Evolutionary conservation across 2,113 vertebrate genomes (phyloP).

Genomic region (Alaudala cheleensis): DNA sequence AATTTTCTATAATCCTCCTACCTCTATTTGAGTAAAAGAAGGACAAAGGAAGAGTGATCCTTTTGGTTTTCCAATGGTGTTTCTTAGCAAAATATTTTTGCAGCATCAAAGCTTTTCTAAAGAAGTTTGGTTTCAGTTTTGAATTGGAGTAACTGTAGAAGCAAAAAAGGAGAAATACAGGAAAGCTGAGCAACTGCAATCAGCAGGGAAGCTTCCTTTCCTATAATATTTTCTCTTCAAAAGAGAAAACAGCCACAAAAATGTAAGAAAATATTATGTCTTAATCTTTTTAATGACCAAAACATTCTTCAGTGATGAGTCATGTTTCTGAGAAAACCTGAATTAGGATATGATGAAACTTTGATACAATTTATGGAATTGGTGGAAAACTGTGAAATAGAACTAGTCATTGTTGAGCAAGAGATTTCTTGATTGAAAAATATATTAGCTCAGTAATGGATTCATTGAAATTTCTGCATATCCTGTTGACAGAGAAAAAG

Average conservation of each 20-base stretch:
- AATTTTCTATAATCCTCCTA: neutral
- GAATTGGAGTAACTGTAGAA: neutral
- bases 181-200: neutral
- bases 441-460: neutral
- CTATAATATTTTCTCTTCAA: neutral
- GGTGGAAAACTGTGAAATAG: neutral
- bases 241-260: slow-evolving; percentile 49
- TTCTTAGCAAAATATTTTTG: slow-evolving; percentile 11
- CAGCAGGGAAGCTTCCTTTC: slow-evolving; percentile 3
- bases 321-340: slow-evolving; percentile 46
- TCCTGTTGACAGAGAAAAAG: neutral
- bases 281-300: slow-evolving; percentile 30
- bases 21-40: neutral
- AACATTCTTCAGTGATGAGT: slow-evolving; percentile 25
- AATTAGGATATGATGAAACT: slow-evolving; percentile 41
- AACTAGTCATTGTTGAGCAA: neutral
- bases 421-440: neutral
- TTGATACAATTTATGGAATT: slow-evolving; percentile 44
- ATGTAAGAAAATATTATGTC: slow-evolving; percentile 53
- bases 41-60: neutral
- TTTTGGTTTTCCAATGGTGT: neutral
- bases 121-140: neutral
- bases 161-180: neutral
- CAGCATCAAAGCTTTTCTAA: neutral
- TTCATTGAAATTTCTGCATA: neutral